Evolutionary conservation across 2,797 vertebrate species (phyloP), one percentile per base, ranked within the genome.

Genomic region (Crenichthys baileyi): DNA sequence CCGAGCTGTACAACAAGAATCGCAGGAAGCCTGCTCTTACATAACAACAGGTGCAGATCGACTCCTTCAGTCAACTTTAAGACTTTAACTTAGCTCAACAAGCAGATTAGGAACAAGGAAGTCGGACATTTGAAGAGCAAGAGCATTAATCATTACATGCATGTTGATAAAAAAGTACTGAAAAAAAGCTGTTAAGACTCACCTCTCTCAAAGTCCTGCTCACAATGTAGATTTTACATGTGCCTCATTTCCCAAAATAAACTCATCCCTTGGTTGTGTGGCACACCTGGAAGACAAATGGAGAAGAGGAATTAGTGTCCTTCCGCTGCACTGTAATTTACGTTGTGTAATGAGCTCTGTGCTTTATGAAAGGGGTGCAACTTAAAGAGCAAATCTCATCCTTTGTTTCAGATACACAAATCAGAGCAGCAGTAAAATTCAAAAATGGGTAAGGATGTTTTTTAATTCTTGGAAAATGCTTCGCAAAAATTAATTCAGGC

Each of bases 271-370:
- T 77, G 16, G 87, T 77, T 48, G 29, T 82, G 78, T 60, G 79
- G 79, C 78, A 94, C 91, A 94, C 92, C 96, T 96, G 92, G 87
- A 94, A 94, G 76, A 94, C 70, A 91, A 18, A 88, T n/a, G 51
- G 26, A 90, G 70, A 88, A 58, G 60, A 22, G 8, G 81, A 72
- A 58, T 93, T 83, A 90, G 85, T 77, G 70, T 77, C 77, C 70
- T 76, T 78, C 61, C 18, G 56, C 41, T 44, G 75, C 77, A 76
- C 87, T 87, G 81, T 80, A 85, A 89, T 88, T 85, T 73, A 77
- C 68, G 73, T 70, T 11, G 44, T 73, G 86, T 73, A 88, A 84
- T 70, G 50, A 89, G 82, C 76, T 79, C 78, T 36, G 60, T 61
- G 86, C 89, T 90, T 92, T 83, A 90, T 79, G 88, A 92, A 90